phyloP scores from a whole-genome alignment of 2,888 invertebrate genomes.

The Drosophila eohydei region DNA sequence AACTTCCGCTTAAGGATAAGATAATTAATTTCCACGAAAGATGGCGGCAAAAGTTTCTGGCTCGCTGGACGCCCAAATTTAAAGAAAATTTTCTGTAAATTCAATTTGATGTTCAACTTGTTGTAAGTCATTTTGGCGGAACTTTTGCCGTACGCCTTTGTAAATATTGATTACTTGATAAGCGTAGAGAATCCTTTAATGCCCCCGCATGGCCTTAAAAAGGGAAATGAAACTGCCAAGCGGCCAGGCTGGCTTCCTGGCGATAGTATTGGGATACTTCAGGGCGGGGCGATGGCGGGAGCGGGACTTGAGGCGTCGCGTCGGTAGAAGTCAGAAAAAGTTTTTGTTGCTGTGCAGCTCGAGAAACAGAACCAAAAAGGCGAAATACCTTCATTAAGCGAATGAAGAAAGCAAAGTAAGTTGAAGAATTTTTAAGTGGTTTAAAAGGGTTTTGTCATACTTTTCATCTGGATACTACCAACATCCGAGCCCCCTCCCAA shows the following conservation, averaged over 20 bases:
- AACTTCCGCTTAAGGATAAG: slow-evolving; percentile 64
- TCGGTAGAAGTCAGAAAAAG: slow-evolving; percentile 51
- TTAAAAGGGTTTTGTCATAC: slow-evolving; percentile 81
- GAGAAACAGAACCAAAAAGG: slow-evolving; percentile 64
- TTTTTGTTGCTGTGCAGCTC: slow-evolving; percentile 48
- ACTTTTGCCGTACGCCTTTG: slow-evolving; percentile 62
- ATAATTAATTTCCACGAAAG: slow-evolving; percentile 71
- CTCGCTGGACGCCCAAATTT: slow-evolving; percentile 52
- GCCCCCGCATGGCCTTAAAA: slow-evolving; percentile 53
- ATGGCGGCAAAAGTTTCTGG: slow-evolving; percentile 57
- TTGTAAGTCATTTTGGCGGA: slow-evolving; percentile 56
- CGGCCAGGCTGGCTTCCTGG: slow-evolving; percentile 20
- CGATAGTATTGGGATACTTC: slow-evolving; percentile 8
- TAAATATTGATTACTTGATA: slow-evolving; percentile 80
- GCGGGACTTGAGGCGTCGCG: neutral
- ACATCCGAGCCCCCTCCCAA: slow-evolving; percentile 13
- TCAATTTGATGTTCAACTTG: slow-evolving; percentile 67
- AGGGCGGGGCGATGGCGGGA: neutral
- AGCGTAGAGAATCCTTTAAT: slow-evolving; percentile 71
- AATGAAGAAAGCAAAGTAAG: slow-evolving; percentile 81
- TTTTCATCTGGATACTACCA: slow-evolving; percentile 66
- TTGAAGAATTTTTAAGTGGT: slow-evolving; percentile 80
- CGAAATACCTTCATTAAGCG: slow-evolving; percentile 82
- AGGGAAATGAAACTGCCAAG: slow-evolving; percentile 63
- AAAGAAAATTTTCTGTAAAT: slow-evolving; percentile 64